Percentiles rank a stretch among this genome's conserved stretches.
Conservation (phyloP, 1,140 invertebrate genomes). For the Maniola jurtina region DNA sequence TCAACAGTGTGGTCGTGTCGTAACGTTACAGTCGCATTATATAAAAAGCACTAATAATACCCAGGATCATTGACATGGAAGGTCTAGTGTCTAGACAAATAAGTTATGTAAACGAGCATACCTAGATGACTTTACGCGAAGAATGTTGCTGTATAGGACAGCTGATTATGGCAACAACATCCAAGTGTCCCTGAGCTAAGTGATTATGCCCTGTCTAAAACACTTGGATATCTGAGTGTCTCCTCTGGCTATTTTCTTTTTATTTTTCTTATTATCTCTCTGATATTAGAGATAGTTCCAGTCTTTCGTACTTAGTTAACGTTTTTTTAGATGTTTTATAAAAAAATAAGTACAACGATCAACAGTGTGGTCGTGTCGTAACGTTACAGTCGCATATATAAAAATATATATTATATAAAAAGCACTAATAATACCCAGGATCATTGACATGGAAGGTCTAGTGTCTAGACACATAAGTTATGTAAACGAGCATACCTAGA, state of each 20-base stretch:
- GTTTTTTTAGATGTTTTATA: too few relatives aligned
- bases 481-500: slow-evolving; percentile 19
- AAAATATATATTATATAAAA: too few relatives aligned
- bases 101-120: slow-evolving; percentile 26
- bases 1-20: background rate
- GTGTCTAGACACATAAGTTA: slow-evolving; percentile 29
- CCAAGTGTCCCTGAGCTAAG: too few relatives aligned
- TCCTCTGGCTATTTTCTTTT: too few relatives aligned
- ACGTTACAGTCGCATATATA: background rate
- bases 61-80: slow-evolving; percentile 15
- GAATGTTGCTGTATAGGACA: background rate
- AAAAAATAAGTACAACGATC: too few relatives aligned
- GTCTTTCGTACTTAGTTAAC: too few relatives aligned
- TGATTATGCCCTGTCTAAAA: too few relatives aligned
- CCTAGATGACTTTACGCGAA: background rate
- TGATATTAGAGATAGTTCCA: too few relatives aligned
- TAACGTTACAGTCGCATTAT: background rate
- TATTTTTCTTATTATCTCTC: too few relatives aligned
- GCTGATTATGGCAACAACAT: background rate
- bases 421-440: slow-evolving; percentile 14
- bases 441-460: slow-evolving; percentile 15
- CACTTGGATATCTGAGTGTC: too few relatives aligned
- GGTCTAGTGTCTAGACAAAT: slow-evolving; percentile 27
- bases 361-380: background rate
- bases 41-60: slow-evolving; percentile 5